phyloP scores from a whole-genome alignment of 2,888 invertebrate species.

The Ophioninae sp. region DNA sequence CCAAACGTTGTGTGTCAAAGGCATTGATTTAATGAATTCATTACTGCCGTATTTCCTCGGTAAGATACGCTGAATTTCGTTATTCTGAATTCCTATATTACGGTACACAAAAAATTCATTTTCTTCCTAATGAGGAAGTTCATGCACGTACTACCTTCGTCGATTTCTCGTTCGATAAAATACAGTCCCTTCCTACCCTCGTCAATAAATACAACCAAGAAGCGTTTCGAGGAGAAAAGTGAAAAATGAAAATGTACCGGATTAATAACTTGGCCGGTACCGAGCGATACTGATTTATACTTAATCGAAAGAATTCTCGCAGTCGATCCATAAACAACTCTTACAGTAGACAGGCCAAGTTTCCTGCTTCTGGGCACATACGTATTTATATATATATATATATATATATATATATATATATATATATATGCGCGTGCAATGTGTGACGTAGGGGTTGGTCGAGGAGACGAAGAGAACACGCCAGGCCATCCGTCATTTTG shows the following conservation, averaged over 20 bases:
- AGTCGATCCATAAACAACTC: conserved; percentile 55
- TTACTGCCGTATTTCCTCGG: too few relatives aligned
- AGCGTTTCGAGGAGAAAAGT: background rate
- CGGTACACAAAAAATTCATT: too few relatives aligned
- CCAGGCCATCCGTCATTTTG: conserved; percentile 61
- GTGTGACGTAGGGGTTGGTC: conserved; percentile 24
- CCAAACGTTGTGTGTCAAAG: too few relatives aligned
- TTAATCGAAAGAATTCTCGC: conserved; percentile 17
- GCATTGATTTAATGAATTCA: too few relatives aligned
- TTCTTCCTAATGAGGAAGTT: too few relatives aligned
- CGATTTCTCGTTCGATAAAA: background rate
- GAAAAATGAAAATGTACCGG: background rate
- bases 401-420: background rate
- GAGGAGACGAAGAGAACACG: conserved; percentile 47
- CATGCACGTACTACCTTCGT: background rate
- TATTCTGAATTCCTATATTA: too few relatives aligned
- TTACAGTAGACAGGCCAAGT: conserved; percentile 43
- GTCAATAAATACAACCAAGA: background rate
- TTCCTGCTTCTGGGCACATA: conserved; percentile 9
- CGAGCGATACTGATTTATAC: conserved; percentile 42
- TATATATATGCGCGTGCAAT: conserved; percentile 1
- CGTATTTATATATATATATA: background rate
- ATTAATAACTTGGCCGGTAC: conserved; percentile 16
- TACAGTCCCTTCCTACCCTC: background rate
- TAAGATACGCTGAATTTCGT: too few relatives aligned